A percentile compares a stretch with the other conserved stretches of the same genome.
Evolutionary conservation across 2,113 vertebrate species (phyloP).

Genomic region (Paradoxurus hermaphroditus): DNA sequence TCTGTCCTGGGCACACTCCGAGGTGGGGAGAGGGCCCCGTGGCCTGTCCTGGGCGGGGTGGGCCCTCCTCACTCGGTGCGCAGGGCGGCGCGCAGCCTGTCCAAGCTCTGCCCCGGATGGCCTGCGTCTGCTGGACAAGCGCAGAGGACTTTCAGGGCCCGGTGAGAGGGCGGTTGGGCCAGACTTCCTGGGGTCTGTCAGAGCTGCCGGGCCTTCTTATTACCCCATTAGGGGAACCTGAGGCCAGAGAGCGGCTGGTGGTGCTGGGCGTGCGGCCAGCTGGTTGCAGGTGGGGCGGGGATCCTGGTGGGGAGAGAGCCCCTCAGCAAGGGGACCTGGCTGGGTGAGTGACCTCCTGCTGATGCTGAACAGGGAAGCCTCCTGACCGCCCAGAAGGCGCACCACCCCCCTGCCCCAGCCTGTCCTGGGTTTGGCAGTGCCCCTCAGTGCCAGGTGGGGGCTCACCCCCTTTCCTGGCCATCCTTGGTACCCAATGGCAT

Average conservation of each 20-base stretch:
- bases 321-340: not conserved
- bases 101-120: not conserved
- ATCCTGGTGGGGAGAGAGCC: not conserved
- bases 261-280: accelerated
- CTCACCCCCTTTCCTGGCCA: not conserved
- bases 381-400: no score
- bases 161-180: not conserved
- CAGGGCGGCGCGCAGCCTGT: not conserved
- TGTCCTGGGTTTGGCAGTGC: not conserved
- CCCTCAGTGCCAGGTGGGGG: not conserved
- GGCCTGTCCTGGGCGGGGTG: not conserved
- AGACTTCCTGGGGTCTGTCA: no score
- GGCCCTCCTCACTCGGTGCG: not conserved
- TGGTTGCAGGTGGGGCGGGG: accelerated
- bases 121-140: not conserved
- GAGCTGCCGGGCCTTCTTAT: not conserved
- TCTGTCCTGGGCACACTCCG: not conserved
- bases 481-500: not conserved
- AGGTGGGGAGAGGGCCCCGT: not conserved
- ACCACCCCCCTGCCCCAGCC: not conserved
- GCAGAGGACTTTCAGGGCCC: not conserved
- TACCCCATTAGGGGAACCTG: accelerated
- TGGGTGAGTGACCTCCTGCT: not conserved
- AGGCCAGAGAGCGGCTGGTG: not conserved
- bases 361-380: not conserved